A percentile compares a stretch with the other conserved stretches of the same genome.
These are phyloP conservation scores for Gandaritis pyraliata DNA, from an alignment of 2,888 invertebrate species.

Conservation along the genomic window DNA sequence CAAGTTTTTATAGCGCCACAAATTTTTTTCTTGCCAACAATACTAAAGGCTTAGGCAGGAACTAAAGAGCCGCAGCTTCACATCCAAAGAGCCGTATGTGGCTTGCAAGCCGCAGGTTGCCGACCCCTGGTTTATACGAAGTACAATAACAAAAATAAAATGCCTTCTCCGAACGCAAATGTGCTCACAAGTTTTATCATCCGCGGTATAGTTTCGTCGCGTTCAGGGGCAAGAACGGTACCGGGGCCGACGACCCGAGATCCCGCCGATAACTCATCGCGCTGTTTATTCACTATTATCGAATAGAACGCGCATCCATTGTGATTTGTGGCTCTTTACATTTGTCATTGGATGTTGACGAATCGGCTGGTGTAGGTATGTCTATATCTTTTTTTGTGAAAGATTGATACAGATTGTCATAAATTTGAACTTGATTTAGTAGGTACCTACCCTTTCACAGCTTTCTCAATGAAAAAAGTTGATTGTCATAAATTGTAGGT, in stretches of 20 bases:
- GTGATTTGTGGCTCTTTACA: conserved; percentile 49
- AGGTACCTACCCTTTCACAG: too few species aligned
- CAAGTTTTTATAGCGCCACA: too few species aligned
- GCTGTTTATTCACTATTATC: conserved; percentile 82
- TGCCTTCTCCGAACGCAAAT: conserved; percentile 55
- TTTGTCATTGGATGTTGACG: conserved; percentile 42
- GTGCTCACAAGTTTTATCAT: conserved; percentile 42
- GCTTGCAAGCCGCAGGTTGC: too few species aligned
- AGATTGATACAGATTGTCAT: not conserved
- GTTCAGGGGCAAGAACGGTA: conserved; percentile 83
- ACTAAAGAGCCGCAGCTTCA: too few species aligned
- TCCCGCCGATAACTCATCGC: conserved; percentile 80
- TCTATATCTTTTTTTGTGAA: conserved; percentile 21
- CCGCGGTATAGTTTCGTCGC: conserved; percentile 68
- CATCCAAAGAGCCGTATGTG: too few species aligned
- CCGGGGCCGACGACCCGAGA: conserved; percentile 82
- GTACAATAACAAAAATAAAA: conserved; percentile 5
- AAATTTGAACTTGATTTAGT: too few species aligned
- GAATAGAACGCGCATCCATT: conserved; percentile 46
- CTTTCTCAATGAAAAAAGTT: too few species aligned
- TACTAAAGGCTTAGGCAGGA: too few species aligned
- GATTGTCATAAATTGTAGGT: too few species aligned
- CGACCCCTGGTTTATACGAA: too few species aligned
- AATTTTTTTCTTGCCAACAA: too few species aligned
- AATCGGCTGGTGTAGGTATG: conserved; percentile 12